Evolutionary conservation across 2,113 vertebrate genomes (phyloP), one percentile per base, ranked within the genome.

Genomic region (Peromyscus maniculatus): DNA sequence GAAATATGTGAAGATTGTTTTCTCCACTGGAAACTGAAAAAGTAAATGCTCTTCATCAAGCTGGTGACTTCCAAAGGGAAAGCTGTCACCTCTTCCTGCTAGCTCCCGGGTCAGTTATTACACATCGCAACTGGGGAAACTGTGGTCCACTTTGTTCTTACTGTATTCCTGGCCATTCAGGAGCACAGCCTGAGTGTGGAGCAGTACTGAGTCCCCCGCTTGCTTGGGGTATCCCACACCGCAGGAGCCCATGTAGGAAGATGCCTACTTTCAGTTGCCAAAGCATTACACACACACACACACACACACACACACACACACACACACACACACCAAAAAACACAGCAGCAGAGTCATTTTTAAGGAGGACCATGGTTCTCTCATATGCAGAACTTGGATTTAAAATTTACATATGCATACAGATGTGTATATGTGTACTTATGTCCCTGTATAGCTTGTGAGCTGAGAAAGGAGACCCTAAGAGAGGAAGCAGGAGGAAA

Each of bases 1-100:
- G 31, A 97, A 94, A 88, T 43, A 74, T 11, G 12, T 79, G 75
- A 84, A 91, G 90, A 71, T 7, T 28, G 5, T 82, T 80, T 95
- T 89, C 83, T 86, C 72, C 19, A 28, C 17, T 13, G 7, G 82
- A 12, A 71, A 80, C 0, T 74, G 21, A 26, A 43, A 43, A 66
- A 91, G 21, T 28, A 75, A 88, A 82, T 46, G 24, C 2, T 31
- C 46, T 43, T 0, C 10, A 13, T 13, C 2, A 0, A 52, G 46
- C 2, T 80, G 71, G 39, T 31, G 55, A 0, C 55, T 49, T 75
- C 62, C 91, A 83, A 69, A 88, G 74, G 62, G 39, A 84, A 95
- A 39, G 52, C 94, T 13, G 4, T 52, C 3, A 13, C 39, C 43
- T 39, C 64, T 66, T 5, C 77, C 49, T 78, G 13, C 43, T 24